Evolutionary conservation across 2,888 invertebrate genomes (phyloP).

Genomic region (Cenopis cana): DNA sequence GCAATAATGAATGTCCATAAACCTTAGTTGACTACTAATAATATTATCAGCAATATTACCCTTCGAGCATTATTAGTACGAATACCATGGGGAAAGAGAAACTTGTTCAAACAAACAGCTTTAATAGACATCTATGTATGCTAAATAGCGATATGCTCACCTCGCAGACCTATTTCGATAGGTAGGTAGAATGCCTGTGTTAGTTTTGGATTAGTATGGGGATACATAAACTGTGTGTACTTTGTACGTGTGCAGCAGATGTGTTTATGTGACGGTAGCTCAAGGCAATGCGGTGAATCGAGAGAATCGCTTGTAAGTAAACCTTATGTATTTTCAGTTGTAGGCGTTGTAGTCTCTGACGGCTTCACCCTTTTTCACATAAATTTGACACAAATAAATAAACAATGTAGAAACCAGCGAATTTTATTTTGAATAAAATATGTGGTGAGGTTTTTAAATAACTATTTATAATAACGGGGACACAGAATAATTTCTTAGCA

Average conservation of each 20-base stretch:
- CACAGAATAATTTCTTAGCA: too few relatives aligned
- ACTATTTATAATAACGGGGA: too few relatives aligned
- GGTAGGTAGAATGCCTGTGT: conserved; percentile 34
- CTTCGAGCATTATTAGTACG: not conserved
- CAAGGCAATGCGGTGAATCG: conserved; percentile 55
- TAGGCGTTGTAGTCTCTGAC: conserved; percentile 1
- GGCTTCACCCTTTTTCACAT: not conserved
- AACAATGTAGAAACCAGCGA: not conserved
- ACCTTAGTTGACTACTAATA: conserved; percentile 17
- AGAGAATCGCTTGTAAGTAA: conserved; percentile 46
- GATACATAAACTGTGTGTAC: conserved; percentile 41
- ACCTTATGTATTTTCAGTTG: not conserved
- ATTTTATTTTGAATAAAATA: not conserved
- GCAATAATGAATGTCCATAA: conserved; percentile 36
- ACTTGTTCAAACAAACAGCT: conserved; percentile 6
- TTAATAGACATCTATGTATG: conserved; percentile 1
- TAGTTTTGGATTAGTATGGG: conserved; percentile 44
- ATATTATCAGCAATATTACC: conserved; percentile 12
- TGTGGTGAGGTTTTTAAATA: too few relatives aligned
- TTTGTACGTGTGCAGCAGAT: conserved; percentile 36
- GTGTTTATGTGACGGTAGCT: conserved; percentile 43
- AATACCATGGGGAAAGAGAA: not conserved
- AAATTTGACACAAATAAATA: not conserved
- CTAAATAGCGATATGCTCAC: conserved; percentile 20
- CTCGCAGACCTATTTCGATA: conserved; percentile 22